phyloP scores from a whole-genome alignment of 2,797 vertebrate genomes.

The Sebastes wilsoni region DNA sequence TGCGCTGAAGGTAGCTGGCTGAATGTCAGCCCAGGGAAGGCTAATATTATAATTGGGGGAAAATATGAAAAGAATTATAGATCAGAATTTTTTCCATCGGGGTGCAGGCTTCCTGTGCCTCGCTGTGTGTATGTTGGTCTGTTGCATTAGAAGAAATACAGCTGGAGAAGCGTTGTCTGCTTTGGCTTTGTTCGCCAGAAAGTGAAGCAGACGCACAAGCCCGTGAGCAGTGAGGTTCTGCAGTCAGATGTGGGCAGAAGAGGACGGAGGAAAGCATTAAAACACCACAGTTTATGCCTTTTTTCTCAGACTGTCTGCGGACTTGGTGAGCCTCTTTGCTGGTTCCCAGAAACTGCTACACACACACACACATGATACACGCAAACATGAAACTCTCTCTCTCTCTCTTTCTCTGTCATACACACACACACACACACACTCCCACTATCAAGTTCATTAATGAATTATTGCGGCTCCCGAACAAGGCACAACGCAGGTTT shows the following conservation, averaged over 20 bases:
- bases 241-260: slow-evolving; percentile 27
- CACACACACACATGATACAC: neutral
- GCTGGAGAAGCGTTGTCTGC: slow-evolving; percentile 5
- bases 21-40: neutral
- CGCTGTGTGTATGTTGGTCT: neutral
- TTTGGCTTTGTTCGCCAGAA: slow-evolving; percentile 20
- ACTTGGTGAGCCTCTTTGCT: slow-evolving; percentile 41
- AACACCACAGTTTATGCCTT: slow-evolving; percentile 36
- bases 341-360: slow-evolving; percentile 38
- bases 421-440: neutral
- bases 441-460: slow-evolving; percentile 65
- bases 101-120: neutral
- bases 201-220: slow-evolving; percentile 5
- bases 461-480: slow-evolving; percentile 58
- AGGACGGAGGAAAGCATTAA: slow-evolving; percentile 53
- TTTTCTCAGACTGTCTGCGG: slow-evolving; percentile 45
- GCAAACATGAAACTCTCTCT: neutral
- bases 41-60: neutral
- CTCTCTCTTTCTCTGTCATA: neutral
- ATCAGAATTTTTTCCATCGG: slow-evolving; percentile 16
- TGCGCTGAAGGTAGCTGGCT: neutral
- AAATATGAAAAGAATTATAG: slow-evolving; percentile 2
- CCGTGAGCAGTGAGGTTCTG: slow-evolving; percentile 20
- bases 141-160: slow-evolving; percentile 20
- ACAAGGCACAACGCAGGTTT: slow-evolving; percentile 59